These are phyloP conservation scores for Seriola aureovittata DNA, from an alignment of 2,113 vertebrate genomes.

Conservation along the genomic window DNA sequence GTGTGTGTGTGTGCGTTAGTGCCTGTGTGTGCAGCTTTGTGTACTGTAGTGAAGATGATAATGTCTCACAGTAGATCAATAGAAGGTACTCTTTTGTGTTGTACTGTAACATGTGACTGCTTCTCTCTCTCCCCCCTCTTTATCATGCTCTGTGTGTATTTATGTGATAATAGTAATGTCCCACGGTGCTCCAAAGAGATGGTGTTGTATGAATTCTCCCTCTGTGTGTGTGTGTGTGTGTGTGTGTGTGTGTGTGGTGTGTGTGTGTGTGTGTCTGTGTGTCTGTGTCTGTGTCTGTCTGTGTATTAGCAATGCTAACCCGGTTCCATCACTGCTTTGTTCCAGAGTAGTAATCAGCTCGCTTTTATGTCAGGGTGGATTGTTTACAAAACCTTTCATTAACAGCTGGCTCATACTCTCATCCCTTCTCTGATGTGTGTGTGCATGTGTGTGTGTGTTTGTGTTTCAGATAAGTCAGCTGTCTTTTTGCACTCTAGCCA, in stretches of 20 bases:
- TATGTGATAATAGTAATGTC: conserved; percentile 45
- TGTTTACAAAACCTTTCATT: conserved; percentile 65
- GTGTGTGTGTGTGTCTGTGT: background rate
- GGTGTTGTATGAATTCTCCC: conserved; percentile 4
- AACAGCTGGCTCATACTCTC: conserved; percentile 43
- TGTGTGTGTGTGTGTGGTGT: background rate
- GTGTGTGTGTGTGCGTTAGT: conserved; percentile 21
- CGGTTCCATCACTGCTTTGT: conserved; percentile 39
- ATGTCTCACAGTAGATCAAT: conserved; percentile 46
- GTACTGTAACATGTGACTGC: conserved; percentile 36
- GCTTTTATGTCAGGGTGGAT: conserved; percentile 54
- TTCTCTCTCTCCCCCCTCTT: conserved; percentile 16
- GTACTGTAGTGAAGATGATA: conserved; percentile 40
- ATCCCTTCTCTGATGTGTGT: conserved; percentile 15
- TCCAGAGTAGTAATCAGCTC: conserved; percentile 57
- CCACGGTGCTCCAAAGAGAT: conserved; percentile 18
- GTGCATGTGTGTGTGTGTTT: conserved; percentile 10
- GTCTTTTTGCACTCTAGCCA: background rate
- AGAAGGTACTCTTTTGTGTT: conserved; percentile 47
- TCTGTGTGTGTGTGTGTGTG: background rate
- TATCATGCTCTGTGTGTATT: conserved; percentile 27
- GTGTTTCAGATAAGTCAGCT: conserved; percentile 4
- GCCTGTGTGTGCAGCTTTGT: conserved; percentile 45
- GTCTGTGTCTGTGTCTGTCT: background rate
- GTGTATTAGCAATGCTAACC: conserved; percentile 11